Conservation (phyloP, 2,113 vertebrate species). For the Brachyhypopomus occidentalis region DNA sequence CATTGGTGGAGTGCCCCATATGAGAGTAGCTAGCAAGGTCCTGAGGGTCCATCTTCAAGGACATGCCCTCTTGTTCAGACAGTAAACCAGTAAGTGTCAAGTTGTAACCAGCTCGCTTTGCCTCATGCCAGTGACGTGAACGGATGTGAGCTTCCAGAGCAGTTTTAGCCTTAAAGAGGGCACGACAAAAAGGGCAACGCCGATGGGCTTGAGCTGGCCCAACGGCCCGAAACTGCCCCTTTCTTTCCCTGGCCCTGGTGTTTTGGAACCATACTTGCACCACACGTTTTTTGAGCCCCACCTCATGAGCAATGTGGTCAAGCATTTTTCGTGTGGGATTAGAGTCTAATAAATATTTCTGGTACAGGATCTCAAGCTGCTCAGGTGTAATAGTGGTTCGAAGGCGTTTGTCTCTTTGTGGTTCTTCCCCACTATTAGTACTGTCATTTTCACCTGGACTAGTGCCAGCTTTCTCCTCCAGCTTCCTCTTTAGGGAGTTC, state of each 20-base stretch:
- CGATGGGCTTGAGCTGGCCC: constrained; percentile 96
- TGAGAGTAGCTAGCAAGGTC: constrained; percentile 86
- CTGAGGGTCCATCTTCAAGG: constrained; percentile 90
- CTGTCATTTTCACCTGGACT: constrained; percentile 98
- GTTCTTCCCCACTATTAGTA: constrained; percentile 92
- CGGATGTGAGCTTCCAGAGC: constrained; percentile 97
- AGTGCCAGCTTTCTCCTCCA: constrained; percentile 94
- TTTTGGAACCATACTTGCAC: constrained; percentile 99
- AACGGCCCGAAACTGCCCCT: constrained; percentile 96
- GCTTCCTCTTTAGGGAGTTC: constrained; percentile 96
- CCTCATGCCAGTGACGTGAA: constrained; percentile 98
- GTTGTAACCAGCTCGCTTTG: constrained; percentile 97
- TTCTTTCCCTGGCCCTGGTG: constrained; percentile 93
- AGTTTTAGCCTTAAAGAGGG: constrained; percentile 98
- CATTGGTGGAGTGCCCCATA: constrained; percentile 79
- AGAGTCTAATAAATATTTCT: constrained; percentile 96
- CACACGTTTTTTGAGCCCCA: constrained; percentile 97
- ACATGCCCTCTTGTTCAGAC: constrained; percentile 88
- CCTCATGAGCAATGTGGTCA: constrained; percentile 98
- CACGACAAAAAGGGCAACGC: constrained; percentile 95
- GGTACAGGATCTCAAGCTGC: constrained; percentile 96
- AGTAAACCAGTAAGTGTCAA: constrained; percentile 88
- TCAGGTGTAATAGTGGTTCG: constrained; percentile 99
- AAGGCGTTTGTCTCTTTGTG: constrained; percentile 94
- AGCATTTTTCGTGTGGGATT: constrained; percentile 99